Conservation (phyloP, 1,140 invertebrate genomes). For the Brachionus asplanchnoidis region DNA sequence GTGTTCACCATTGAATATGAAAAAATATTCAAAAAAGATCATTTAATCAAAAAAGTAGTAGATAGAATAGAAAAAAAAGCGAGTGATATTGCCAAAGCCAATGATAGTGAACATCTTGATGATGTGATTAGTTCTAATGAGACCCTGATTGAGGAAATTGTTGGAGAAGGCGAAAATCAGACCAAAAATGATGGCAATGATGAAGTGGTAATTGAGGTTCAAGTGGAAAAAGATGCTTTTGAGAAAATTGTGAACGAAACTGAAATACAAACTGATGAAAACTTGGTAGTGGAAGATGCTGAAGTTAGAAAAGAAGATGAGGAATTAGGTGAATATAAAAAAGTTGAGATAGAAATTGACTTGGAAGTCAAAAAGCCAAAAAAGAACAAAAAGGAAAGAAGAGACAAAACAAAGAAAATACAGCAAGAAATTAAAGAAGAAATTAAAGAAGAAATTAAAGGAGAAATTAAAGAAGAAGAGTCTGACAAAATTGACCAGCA, state of each 20-base stretch:
- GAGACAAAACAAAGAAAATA: neutral
- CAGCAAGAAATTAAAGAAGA: neutral
- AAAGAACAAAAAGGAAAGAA: neutral
- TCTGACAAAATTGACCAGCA: too few relatives aligned
- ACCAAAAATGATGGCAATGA: neutral
- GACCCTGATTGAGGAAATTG: neutral
- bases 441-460: too few relatives aligned
- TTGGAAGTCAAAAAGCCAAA: neutral
- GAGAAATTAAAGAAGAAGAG: too few relatives aligned
- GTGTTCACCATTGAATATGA: conserved; percentile 4
- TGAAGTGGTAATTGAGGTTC: neutral
- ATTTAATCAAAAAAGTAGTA: conserved; percentile 4
- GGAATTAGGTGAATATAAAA: neutral
- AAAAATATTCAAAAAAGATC: neutral
- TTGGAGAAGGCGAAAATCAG: neutral
- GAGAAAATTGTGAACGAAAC: neutral
- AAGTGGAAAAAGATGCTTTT: neutral
- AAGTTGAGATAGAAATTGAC: neutral
- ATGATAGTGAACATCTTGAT: neutral
- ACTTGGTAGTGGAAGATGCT: neutral
- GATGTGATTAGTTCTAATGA: neutral
- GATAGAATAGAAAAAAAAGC: neutral
- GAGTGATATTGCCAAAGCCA: neutral
- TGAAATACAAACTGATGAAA: neutral
- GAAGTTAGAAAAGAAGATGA: neutral